Base-by-base conservation (phyloP, 2,113 vertebrate species). In the Perca flavescens region DNA sequence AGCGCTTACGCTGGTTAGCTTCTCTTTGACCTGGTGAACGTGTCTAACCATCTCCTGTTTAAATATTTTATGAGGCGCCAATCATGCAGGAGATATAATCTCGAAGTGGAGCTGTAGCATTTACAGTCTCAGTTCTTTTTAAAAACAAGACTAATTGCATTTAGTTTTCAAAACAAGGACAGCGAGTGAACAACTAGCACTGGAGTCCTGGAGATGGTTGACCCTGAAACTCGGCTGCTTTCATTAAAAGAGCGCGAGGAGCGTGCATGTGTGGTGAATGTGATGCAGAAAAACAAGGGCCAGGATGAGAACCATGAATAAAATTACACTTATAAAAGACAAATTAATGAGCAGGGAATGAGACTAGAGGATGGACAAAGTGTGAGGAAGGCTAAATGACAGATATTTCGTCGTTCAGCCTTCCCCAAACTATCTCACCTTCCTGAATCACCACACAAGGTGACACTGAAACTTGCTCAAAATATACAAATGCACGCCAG, bases 381-480 rank as follows among this genome's bases (percentile, higher is more conserved):
- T 71, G 22, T n/a, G 28, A 74, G 5, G 25, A 21, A 50, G 80
- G 28, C 54, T 46, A 64, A 88, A 36, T 16, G 66, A 66, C 34
- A 11, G n/a, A 36, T 58, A 56, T 76, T 83, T 40, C 3, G 49
- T 52, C 56, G 0, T 60, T 79, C 47, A 57, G 54, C 74, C 77
- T 58, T 54, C 43, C 4, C 64, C 25, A 64, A 22, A 64, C 31
- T 22, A 9, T 63, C 56, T 74, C 68, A 74, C 71, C 56, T 80
- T 82, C 70, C 52, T 56, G 47, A 80, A 82, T 79, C 46, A 58
- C 53, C 31, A 77, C 77, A 74, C 71, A 78, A 86, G 85, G 85
- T 87, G 90, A 91, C 89, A 88, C 77, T 25, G 31, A 34, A 50
- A 80, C 54, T 25, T 56, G 68, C 57, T 82, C 21, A 40, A 86